These are phyloP conservation scores for Ptychoptera albimana DNA, from an alignment of 2,888 invertebrate genomes.

Conservation along the genomic window DNA sequence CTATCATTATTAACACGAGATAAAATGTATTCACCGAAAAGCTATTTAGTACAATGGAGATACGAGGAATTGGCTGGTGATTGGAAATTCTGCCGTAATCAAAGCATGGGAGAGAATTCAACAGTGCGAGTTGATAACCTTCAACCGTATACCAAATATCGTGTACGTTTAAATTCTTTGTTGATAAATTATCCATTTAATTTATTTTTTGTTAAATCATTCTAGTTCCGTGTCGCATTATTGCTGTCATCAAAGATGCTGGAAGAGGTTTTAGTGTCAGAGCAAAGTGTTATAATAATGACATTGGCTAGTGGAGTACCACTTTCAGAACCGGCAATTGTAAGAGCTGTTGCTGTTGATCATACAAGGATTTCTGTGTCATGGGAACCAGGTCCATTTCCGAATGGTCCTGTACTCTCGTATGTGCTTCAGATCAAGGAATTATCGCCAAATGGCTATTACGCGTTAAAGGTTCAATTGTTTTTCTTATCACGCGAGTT, in stretches of 20 bases:
- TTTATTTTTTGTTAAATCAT: too few relatives aligned
- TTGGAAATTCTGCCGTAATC: slow-evolving; percentile 72
- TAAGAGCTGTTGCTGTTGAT: slow-evolving; percentile 64
- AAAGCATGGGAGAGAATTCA: slow-evolving; percentile 47
- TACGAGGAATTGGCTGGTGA: slow-evolving; percentile 50
- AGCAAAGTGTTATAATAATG: slow-evolving; percentile 59
- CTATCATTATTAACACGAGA: slow-evolving; percentile 31
- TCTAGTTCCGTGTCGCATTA: slow-evolving; percentile 77
- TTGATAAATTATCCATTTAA: not conserved
- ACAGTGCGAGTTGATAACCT: slow-evolving; percentile 58
- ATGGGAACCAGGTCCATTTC: slow-evolving; percentile 76
- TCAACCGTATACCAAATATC: slow-evolving; percentile 77
- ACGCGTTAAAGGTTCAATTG: slow-evolving; percentile 43
- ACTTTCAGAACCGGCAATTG: slow-evolving; percentile 56
- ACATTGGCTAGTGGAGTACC: slow-evolving; percentile 60
- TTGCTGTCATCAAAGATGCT: slow-evolving; percentile 48
- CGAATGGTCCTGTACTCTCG: slow-evolving; percentile 75
- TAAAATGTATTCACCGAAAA: slow-evolving; percentile 34
- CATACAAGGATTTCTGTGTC: slow-evolving; percentile 69
- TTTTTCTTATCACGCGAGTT: slow-evolving; percentile 3
- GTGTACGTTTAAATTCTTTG: slow-evolving; percentile 41
- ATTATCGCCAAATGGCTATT: slow-evolving; percentile 37
- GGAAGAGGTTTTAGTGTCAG: slow-evolving; percentile 53
- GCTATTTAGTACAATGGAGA: slow-evolving; percentile 57
- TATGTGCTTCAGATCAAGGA: slow-evolving; percentile 61